These are phyloP conservation scores for Shinisaurus crocodilurus DNA, from an alignment of 2,113 vertebrate species.

Conservation along the genomic window DNA sequence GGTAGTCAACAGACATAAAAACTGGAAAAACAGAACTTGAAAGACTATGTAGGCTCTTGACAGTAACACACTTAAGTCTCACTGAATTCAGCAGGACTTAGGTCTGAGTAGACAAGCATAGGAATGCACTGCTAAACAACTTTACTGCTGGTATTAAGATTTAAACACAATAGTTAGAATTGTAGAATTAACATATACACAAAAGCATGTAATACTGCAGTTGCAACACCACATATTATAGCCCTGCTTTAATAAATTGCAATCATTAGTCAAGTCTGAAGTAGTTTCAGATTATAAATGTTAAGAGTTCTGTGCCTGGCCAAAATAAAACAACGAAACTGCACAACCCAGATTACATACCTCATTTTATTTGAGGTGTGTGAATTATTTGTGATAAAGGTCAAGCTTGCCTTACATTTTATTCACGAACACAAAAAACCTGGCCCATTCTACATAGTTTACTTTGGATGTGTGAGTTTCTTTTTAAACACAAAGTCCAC, in stretches of 20 bases:
- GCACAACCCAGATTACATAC: not conserved
- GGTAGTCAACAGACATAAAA: slow-evolving; percentile 69
- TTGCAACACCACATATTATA: slow-evolving; percentile 35
- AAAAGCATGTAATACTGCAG: slow-evolving; percentile 52
- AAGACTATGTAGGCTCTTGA: slow-evolving; percentile 19
- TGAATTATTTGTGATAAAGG: not conserved
- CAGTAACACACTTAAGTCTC: not conserved
- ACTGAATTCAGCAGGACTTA: not conserved
- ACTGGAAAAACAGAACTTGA: slow-evolving; percentile 55
- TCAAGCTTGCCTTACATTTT: not conserved
- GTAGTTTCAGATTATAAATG: not conserved
- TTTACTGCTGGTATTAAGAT: slow-evolving; percentile 1
- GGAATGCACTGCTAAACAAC: not conserved
- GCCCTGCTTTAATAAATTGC: not conserved
- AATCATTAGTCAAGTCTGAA: not conserved
- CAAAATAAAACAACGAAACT: not conserved
- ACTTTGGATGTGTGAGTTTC: not conserved
- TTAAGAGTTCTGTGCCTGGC: not conserved
- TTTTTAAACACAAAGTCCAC: not conserved
- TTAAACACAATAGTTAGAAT: slow-evolving; percentile 24
- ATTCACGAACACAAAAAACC: not conserved
- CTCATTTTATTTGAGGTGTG: not conserved
- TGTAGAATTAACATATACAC: slow-evolving; percentile 33
- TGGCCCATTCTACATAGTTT: not conserved
- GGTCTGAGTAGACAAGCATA: not conserved